A percentile compares a stretch with the other conserved stretches of the same genome.
These are phyloP conservation scores for Phytoseiulus persimilis DNA, from an alignment of 2,888 invertebrate species.

Conservation along the genomic window DNA sequence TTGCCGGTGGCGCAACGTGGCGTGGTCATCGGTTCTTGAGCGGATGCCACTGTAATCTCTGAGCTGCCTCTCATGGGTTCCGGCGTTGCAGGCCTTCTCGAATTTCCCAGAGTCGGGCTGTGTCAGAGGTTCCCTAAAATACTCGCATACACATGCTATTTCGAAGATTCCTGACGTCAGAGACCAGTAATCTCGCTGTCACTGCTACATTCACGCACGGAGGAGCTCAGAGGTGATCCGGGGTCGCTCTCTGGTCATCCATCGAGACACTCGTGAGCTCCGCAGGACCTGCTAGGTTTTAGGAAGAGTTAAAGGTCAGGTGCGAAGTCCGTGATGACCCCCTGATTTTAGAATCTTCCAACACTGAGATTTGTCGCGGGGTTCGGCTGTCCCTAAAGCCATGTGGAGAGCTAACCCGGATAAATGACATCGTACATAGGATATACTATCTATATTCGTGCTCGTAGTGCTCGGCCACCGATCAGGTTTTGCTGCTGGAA, in stretches of 20 bases:
- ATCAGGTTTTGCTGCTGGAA: too few relatives aligned
- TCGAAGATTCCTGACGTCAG: not conserved
- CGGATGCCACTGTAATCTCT: too few relatives aligned
- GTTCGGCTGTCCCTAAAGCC: not conserved
- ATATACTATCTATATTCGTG: not conserved
- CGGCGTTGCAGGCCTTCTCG: slow-evolving; percentile 28
- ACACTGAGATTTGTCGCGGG: not conserved
- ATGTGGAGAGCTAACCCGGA: not conserved
- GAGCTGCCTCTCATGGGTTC: slow-evolving; percentile 19
- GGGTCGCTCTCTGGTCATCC: too few relatives aligned
- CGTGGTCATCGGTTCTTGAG: too few relatives aligned
- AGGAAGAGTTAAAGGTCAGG: slow-evolving; percentile 37
- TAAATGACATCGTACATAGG: not conserved
- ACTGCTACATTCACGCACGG: not conserved
- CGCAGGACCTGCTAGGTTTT: not conserved
- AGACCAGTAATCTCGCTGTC: not conserved
- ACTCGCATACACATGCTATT: not conserved
- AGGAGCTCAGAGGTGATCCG: too few relatives aligned
- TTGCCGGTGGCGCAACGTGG: too few relatives aligned
- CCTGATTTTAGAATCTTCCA: slow-evolving; percentile 37
- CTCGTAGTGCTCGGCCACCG: not conserved
- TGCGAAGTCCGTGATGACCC: not conserved
- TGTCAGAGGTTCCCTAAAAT: slow-evolving; percentile 25
- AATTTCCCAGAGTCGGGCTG: not conserved
- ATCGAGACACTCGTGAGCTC: too few relatives aligned